A percentile compares a stretch with the other conserved stretches of the same genome.
phyloP scores from a whole-genome alignment of 1,140 invertebrate genomes.

The Pseudobourletiella spinata region DNA sequence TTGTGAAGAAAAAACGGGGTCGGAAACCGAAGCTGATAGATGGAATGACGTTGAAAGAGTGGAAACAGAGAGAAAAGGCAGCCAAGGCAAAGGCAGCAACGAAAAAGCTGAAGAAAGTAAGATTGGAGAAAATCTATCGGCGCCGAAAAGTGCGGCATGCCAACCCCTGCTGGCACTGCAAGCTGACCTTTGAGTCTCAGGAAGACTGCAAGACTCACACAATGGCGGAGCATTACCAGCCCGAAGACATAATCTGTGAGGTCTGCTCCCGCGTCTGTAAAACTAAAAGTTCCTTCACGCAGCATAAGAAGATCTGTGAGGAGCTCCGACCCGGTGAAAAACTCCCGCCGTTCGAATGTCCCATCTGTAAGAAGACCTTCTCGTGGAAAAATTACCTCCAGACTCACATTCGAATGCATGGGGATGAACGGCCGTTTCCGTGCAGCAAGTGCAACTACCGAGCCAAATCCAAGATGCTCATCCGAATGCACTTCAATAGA shows the following conservation, averaged over 20 bases:
- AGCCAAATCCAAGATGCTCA: background rate
- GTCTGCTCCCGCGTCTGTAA: background rate
- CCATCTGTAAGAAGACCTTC: background rate
- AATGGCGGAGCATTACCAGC: background rate
- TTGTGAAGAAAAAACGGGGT: background rate
- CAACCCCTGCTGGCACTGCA: constrained; percentile 5
- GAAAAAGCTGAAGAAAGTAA: background rate
- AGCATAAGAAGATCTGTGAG: background rate
- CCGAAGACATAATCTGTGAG: background rate
- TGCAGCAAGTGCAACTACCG: background rate
- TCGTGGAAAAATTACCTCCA: background rate
- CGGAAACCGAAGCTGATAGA: background rate
- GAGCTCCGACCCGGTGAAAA: background rate
- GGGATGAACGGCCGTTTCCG: background rate
- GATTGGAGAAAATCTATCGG: background rate
- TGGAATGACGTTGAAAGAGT: background rate
- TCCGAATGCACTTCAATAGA: background rate
- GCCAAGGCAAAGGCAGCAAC: background rate
- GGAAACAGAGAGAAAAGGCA: background rate
- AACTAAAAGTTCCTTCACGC: background rate
- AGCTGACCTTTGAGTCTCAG: background rate
- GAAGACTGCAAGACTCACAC: background rate
- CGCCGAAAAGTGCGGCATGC: background rate
- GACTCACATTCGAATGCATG: background rate
- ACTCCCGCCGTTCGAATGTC: background rate